Conservation (phyloP, 2,797 vertebrate genomes). For the Mionectes olivaceus region DNA sequence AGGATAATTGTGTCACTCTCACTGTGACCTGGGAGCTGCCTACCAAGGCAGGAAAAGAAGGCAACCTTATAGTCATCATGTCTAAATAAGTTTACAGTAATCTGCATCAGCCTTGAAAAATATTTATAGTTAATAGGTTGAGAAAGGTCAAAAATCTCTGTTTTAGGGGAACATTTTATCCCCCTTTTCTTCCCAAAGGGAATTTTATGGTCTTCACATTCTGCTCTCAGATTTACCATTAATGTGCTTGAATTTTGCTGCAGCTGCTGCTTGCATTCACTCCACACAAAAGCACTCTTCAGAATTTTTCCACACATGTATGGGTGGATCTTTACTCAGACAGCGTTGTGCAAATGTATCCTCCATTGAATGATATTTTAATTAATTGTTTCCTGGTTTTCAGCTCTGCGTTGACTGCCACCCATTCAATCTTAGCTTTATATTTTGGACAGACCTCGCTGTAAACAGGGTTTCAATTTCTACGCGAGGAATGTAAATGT, state of each 20-base stretch:
- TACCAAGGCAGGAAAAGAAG: background rate
- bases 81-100: background rate
- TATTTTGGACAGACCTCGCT: constrained; percentile 9
- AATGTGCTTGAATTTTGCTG: background rate
- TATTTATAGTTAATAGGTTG: background rate
- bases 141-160: background rate
- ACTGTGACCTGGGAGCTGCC: background rate
- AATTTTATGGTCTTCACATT: background rate
- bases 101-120: background rate
- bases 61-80: background rate
- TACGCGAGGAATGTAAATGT: background rate
- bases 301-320: background rate
- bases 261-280: background rate
- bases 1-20: background rate
- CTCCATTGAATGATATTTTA: background rate
- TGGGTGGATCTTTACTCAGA: background rate
- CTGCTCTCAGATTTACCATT: background rate
- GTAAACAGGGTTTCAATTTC: background rate
- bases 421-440: background rate
- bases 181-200: background rate
- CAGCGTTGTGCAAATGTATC: background rate
- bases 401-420: background rate
- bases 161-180: background rate
- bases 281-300: background rate
- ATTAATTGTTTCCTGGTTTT: background rate